Evolutionary conservation across 2,888 invertebrate genomes (phyloP), one percentile per base, ranked within the genome.

Genomic region (Tyria jacobaeae): DNA sequence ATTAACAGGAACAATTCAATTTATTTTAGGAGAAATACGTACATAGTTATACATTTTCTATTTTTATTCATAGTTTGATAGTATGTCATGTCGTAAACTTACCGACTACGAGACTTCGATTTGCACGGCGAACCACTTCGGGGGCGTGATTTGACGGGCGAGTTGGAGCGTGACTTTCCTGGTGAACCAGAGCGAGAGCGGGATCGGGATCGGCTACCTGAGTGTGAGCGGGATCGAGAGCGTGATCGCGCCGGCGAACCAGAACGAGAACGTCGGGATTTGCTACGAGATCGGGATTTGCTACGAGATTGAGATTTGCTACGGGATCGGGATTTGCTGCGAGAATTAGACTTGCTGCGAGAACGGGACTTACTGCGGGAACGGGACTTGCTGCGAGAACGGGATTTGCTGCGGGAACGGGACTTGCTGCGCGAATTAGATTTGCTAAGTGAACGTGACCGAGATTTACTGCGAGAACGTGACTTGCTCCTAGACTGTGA

Each of bases 251-350:
- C 53, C 12, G 44, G 59, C 6, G 64, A 64, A 17, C 64, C 73
- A 1, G 88, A 86, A 3, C 81, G 80, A 0, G 63, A 87, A 3
- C 81, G 76, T 39, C 81, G 80, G 9, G 90, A 89, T 2, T 69
- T 73, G 73, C 75, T 71, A 17, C 70, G 72, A 21, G 82, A 80
- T 12, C 68, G 80, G 2, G 65, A 65, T 25, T 65, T 64, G 34
- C 47, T 69, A 51, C 21, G 73, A 25, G 25, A 64, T 1, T 49
- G 70, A 0, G 71, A 73, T 10, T 55, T 51, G 49, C 50, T 68
- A 39, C 79, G 53, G 7, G 79, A 74, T 39, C 76, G 7, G 84
- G 84, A 51, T 57, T 76, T 60, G 35, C 58, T 53, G 1, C 58
- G 62, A 0, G 64, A 64, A 2, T 48, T 57, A 1, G 76, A 75